Conservation (phyloP, 2,888 invertebrate genomes). For the Pachliopta kotzebuea region DNA sequence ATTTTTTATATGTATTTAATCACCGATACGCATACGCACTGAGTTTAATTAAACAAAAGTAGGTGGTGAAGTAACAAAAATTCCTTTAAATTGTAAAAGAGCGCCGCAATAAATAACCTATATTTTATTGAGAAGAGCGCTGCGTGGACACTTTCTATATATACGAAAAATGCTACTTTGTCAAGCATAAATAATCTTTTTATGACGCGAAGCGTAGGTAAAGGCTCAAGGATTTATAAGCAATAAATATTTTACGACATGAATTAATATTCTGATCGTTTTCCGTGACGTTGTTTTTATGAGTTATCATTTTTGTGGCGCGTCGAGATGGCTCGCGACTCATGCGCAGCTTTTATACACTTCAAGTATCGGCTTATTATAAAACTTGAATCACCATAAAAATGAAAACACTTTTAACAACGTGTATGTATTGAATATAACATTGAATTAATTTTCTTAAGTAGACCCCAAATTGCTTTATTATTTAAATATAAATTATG, state of each 20-base stretch:
- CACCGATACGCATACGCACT: conserved; percentile 39
- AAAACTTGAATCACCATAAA: conserved; percentile 70
- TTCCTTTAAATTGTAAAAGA: conserved; percentile 49
- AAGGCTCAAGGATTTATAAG: conserved; percentile 81
- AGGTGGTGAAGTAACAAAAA: conserved; percentile 36
- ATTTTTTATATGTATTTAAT: conserved; percentile 30
- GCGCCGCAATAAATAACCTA: conserved; percentile 72
- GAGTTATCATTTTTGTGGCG: conserved; percentile 79
- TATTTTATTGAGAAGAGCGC: conserved; percentile 72
- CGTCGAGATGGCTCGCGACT: conserved; percentile 53
- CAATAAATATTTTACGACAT: conserved; percentile 80
- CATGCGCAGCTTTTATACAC: conserved; percentile 53
- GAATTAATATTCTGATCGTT: conserved; percentile 81
- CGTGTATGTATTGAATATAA: conserved; percentile 66
- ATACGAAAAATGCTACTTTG: conserved; percentile 79
- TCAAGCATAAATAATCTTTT: conserved; percentile 80
- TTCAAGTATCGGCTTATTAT: conserved; percentile 69
- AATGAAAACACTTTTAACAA: conserved; percentile 60
- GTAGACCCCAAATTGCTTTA: conserved; percentile 42
- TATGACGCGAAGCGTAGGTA: conserved; percentile 80
- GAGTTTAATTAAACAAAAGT: conserved; percentile 46
- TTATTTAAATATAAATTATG: conserved; percentile 37
- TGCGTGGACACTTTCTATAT: conserved; percentile 66
- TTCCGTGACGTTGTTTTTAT: conserved; percentile 79
- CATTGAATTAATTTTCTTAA: conserved; percentile 60